Evolutionary conservation across 2,888 invertebrate species (phyloP), one percentile per base, ranked within the genome.

Genomic region (Alsophila aescularia): DNA sequence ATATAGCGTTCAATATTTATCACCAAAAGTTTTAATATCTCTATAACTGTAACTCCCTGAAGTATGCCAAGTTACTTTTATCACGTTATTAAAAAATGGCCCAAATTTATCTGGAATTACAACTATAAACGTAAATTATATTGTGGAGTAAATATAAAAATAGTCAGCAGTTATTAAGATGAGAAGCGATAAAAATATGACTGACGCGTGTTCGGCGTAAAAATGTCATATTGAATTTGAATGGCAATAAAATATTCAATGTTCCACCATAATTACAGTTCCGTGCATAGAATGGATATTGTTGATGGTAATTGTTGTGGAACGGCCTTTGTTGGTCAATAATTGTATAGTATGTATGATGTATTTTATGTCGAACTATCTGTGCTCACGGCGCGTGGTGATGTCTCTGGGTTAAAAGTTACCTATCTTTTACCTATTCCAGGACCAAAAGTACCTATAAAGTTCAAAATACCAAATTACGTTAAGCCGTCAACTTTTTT

Each of bases 21-120:
- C 18, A 9, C 40, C n/a, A 5, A 36, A 47, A 52, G 16, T 52
- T 44, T 34, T 15, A 16, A 18, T 42, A 31, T 18, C 27, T 27
- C 10, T 40, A 40, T 14, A 40, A 31, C 29, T 31, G 16, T 32
- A 31, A 44, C 12, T 12, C 39, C 13, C 6, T 32, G n/a, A 40
- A 50, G 51, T 42, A 47, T 37, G 45, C 50, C 49, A 53, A 50
- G 47, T 53, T 36, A 52, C 43, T 44, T 45, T 52, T 47, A 52
- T 31, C n/a, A n/a, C n/a, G n/a, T 36, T 35, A n/a, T 39, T 12
- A 32, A 13, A 10, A 32, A 6, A 32, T 5, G n/a, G n/a, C n/a
- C n/a, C n/a, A n/a, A n/a, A n/a, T n/a, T n/a, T n/a, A n/a, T n/a
- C n/a, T n/a, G n/a, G n/a, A n/a, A n/a, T n/a, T n/a, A n/a, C n/a